Conservation (phyloP, 2,113 vertebrate genomes). For the Gymnocephalus cernua region DNA sequence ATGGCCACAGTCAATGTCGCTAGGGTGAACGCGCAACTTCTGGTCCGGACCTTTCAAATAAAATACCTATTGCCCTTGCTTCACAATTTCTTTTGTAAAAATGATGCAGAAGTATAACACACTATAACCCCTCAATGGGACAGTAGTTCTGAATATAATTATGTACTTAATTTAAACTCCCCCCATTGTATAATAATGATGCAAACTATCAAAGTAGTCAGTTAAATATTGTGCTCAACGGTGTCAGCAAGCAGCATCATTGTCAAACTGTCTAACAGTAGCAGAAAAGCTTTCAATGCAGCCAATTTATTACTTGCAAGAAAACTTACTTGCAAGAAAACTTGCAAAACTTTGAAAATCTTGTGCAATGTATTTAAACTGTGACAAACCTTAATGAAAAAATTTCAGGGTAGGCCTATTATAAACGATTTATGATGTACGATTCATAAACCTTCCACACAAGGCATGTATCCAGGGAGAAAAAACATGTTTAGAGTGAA, state of each 20-base stretch:
- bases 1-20: conserved; percentile 19
- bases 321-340: too few relatives aligned
- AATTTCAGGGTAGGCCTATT: not conserved
- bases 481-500: too few relatives aligned
- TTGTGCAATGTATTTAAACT: not conserved
- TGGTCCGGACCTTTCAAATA: conserved; percentile 56
- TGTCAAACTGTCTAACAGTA: not conserved
- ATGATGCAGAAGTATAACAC: not conserved
- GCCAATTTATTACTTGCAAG: not conserved
- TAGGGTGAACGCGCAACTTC: conserved; percentile 28
- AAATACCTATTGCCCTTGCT: not conserved
- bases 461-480: too few relatives aligned
- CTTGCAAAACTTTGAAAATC: not conserved
- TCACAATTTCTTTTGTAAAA: not conserved
- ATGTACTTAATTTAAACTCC: not conserved
- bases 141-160: not conserved
- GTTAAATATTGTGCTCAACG: not conserved
- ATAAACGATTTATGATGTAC: too few relatives aligned
- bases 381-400: not conserved
- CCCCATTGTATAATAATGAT: not conserved
- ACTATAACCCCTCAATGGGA: not conserved
- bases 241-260: not conserved
- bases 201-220: not conserved
- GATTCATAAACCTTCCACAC: too few relatives aligned
- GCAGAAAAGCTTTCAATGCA: not conserved